These are phyloP conservation scores for Cephalopachus bancanus DNA, from an alignment of 2,797 vertebrate species.

Conservation along the genomic window DNA sequence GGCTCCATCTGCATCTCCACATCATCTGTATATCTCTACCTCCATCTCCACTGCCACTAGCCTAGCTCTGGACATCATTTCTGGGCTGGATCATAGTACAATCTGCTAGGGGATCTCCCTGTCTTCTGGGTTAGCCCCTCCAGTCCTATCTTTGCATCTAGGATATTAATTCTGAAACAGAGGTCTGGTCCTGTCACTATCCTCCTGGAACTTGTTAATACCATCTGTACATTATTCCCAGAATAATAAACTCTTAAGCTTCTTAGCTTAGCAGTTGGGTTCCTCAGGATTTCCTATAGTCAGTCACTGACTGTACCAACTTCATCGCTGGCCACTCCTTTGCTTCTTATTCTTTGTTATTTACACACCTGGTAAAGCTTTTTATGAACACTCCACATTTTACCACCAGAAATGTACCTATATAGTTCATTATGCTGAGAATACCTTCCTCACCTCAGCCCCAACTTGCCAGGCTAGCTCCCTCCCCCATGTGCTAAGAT, in stretches of 20 bases:
- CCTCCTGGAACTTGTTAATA: background rate
- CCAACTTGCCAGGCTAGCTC: background rate
- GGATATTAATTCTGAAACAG: slow-evolving; percentile 34
- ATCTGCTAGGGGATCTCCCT: background rate
- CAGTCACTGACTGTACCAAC: background rate
- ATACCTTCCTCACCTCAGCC: background rate
- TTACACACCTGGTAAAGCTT: background rate
- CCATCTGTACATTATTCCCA: background rate
- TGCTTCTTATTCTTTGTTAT: background rate
- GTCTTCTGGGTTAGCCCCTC: background rate
- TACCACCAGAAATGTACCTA: background rate
- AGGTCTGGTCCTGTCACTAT: background rate
- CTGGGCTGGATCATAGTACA: background rate
- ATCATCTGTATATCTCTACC: background rate
- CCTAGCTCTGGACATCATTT: background rate
- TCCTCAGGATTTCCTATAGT: slow-evolving; percentile 14
- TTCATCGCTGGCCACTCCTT: background rate
- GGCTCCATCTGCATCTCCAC: background rate
- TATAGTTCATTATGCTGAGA: background rate
- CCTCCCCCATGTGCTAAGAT: background rate
- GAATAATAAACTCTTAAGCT: background rate
- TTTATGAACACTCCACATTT: background rate
- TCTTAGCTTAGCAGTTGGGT: background rate
- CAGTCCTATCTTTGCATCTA: background rate
- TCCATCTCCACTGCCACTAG: background rate